Evolutionary conservation across 1,140 invertebrate species (phyloP), one percentile per base, ranked within the genome.

Genomic region (Drosophila micromelanica): DNA sequence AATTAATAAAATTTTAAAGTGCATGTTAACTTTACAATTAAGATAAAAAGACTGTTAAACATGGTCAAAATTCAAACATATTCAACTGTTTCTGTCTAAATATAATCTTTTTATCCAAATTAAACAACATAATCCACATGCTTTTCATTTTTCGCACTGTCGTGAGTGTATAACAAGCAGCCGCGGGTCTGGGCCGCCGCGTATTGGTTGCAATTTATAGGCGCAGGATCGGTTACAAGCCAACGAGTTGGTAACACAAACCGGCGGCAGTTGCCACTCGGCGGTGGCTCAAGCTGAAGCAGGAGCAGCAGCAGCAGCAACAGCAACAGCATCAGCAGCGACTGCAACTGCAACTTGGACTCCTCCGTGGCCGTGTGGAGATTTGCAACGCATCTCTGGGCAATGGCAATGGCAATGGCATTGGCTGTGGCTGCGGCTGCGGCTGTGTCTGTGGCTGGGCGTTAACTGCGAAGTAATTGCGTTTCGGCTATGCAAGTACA

Each of bases 401-500:
- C 57, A 35, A 11, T 23, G 57, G 59, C 57, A 35, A 11, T 57
- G 30, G 30, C 37, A 46, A 27, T 37, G 23, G 30, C 48, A 20
- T 35, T 23, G 55, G 37, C 9, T 56, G 3, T n/a, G 54, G 40
- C 52, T 51, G 13, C n/a, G 43, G 35, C 52, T 56, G 11, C 17
- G 15, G 42, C 17, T 49, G 46, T 38, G 32, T 73, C 59, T 73
- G 77, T 57, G 74, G 76, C 82, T 86, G 81, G 81, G 81, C 81
- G 81, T 86, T 86, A 86, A 86, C 81, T 86, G 81, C 81, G 81
- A 86, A 86, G 81, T 86, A 86, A 86, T 86, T 86, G 81, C 81
- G 81, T 87, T 87, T 86, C 71, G 81, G 81, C 81, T 86, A 86
- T 86, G 81, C 81, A 87, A 86, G 81, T 86, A 86, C 81, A 86